A percentile compares a stretch with the other conserved stretches of the same genome.
Evolutionary conservation across 2,113 vertebrate genomes (phyloP).

Genomic region (Nannospalax galili): DNA sequence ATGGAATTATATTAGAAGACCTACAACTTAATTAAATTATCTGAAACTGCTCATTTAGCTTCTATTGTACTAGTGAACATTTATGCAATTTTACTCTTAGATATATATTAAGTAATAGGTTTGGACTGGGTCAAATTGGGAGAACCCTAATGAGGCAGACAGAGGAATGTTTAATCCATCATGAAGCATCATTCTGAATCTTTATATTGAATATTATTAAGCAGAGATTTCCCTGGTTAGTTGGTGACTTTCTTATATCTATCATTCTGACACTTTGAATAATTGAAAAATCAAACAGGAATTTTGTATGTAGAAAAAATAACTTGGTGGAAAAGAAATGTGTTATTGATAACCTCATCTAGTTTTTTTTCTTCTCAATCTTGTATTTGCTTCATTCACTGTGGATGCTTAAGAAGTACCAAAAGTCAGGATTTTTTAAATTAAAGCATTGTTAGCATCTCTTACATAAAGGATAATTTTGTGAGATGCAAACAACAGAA

Average conservation of each 20-base stretch:
- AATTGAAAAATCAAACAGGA: constrained; percentile 62
- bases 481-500: not conserved
- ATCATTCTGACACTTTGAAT: constrained; percentile 77
- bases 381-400: constrained; percentile 43
- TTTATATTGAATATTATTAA: constrained; percentile 57
- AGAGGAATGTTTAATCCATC: constrained; percentile 73
- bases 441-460: not conserved
- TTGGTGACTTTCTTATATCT: constrained; percentile 60
- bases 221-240: constrained; percentile 62
- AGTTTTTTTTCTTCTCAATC: constrained; percentile 48
- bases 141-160: constrained; percentile 70
- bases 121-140: constrained; percentile 75
- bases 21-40: constrained; percentile 90
- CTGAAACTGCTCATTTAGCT: constrained; percentile 85
- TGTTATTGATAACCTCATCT: constrained; percentile 68
- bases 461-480: constrained; percentile 17
- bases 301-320: constrained; percentile 57
- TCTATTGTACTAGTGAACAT: constrained; percentile 81
- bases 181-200: constrained; percentile 65
- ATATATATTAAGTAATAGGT: constrained; percentile 74
- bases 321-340: constrained; percentile 61
- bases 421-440: not conserved
- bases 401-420: not conserved
- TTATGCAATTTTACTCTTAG: constrained; percentile 80
- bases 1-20: constrained; percentile 88